Percentiles rank a stretch among this genome's conserved stretches.
phyloP scores from a whole-genome alignment of 2,888 invertebrate genomes.

The Thalpophila matura region DNA sequence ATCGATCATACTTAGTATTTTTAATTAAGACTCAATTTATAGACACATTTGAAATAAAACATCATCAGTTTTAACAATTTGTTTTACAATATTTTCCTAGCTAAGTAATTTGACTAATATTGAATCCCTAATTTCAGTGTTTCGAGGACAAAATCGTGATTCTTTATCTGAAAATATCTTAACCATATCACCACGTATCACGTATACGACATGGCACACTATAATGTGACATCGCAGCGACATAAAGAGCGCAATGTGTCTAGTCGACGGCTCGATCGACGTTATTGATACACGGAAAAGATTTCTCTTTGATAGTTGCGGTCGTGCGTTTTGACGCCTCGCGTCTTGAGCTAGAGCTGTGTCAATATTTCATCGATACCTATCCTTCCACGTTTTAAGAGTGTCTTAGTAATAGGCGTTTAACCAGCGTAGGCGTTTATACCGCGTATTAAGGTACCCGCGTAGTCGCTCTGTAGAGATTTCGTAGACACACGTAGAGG shows the following conservation, averaged over 20 bases:
- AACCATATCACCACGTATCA: conserved; percentile 31
- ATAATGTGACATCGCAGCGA: conserved; percentile 67
- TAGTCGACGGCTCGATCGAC: conserved; percentile 79
- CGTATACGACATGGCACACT: conserved; percentile 46
- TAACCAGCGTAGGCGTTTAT: no score
- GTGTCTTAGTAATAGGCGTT: background rate
- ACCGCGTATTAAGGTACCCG: no score
- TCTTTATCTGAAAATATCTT: conserved; percentile 36
- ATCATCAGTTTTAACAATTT: no score
- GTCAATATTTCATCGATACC: conserved; percentile 48
- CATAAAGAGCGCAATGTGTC: conserved; percentile 83
- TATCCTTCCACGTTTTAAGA: background rate
- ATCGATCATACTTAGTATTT: no score
- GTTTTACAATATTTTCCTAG: no score
- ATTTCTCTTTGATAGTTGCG: conserved; percentile 91
- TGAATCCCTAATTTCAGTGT: background rate
- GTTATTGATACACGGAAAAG: conserved; percentile 91
- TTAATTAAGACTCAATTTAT: no score
- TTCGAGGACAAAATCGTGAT: conserved; percentile 29
- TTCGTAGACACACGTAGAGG: no score
- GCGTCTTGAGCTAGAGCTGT: conserved; percentile 62
- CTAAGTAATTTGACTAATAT: no score
- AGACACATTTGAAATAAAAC: no score
- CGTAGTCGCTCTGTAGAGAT: no score
- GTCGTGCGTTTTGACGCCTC: conserved; percentile 88